phyloP scores from a whole-genome alignment of 2,113 vertebrate species.

The Silurus meridionalis region DNA sequence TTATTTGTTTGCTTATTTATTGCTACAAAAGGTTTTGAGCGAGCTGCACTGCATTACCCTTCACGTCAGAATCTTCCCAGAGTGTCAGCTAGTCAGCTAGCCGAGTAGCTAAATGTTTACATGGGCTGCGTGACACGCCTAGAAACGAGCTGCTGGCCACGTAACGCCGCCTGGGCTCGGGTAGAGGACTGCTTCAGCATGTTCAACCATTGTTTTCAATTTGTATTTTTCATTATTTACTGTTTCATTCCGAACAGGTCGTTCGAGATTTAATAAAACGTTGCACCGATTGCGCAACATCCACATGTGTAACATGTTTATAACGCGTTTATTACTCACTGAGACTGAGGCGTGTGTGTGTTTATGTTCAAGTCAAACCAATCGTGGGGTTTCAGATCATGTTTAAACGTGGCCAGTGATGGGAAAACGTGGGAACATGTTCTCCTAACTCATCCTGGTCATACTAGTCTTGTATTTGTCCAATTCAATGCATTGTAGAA shows the following conservation, averaged over 20 bases:
- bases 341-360: neutral
- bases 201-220: too few relatives aligned
- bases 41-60: too few relatives aligned
- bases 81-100: neutral
- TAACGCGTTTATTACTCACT: neutral
- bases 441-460: too few relatives aligned
- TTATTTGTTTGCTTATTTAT: neutral
- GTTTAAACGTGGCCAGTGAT: too few relatives aligned
- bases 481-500: too few relatives aligned
- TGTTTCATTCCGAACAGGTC: neutral
- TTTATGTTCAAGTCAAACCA: too few relatives aligned
- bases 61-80: too few relatives aligned
- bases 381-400: too few relatives aligned
- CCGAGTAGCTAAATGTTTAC: neutral
- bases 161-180: neutral
- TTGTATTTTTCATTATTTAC: neutral
- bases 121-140: conserved; percentile 41
- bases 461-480: too few relatives aligned
- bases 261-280: neutral
- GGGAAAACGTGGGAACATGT: too few relatives aligned
- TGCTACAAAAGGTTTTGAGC: too few relatives aligned
- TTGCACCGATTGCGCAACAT: neutral
- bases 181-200: neutral
- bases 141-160: conserved; percentile 19
- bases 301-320: neutral